Evolutionary conservation across 2,888 invertebrate genomes (phyloP), one percentile per base, ranked within the genome.

Genomic region (Heliconius aoede): DNA sequence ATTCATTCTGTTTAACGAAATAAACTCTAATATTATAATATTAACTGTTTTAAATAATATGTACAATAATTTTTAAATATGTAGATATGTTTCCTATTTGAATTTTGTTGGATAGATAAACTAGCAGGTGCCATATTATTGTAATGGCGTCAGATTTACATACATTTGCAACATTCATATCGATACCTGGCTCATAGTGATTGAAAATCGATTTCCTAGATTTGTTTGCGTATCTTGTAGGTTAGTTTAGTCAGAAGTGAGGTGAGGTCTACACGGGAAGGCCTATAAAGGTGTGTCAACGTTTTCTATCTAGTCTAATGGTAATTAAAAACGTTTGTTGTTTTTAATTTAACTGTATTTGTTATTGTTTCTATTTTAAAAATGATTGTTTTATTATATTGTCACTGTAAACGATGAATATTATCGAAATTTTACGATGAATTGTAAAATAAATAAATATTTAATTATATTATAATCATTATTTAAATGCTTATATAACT

Each of bases 151-250:
- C 9, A 55, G 55, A 55, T 55, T 30, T 51, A 55, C 51, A 30
- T 74, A 65, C 55, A 65, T 74, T 51, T 61, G 46, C 46, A 60
- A 30, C 60, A 68, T 74, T 55, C 55, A 69, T 69, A 69, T 69
- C 24, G 69, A 69, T 69, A 69, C 32, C 55, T 65, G 24, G 55
- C 32, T 24, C 15, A 13, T 55, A 69, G 69, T 55, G 69, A 69
- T 69, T 69, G 69, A 69, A 69, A 69, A 69, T 69, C 55, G 69
- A 69, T 69, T 69, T 55, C 24, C 55, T 69, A 69, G 69, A 69
- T 69, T 69, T 69, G 69, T 55, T 69, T 69, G 55, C 55, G 30
- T 55, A 69, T 69, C 69, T 69, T 69, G 69, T 55, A n/a, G 69
- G 69, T 69, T 69, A 69, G 69, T 69, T 55, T 69, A 69, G 69